These are phyloP conservation scores for Astropecten irregularis DNA, from an alignment of 53 echinoderm and acorn worm genomes.

Conservation along the genomic window DNA sequence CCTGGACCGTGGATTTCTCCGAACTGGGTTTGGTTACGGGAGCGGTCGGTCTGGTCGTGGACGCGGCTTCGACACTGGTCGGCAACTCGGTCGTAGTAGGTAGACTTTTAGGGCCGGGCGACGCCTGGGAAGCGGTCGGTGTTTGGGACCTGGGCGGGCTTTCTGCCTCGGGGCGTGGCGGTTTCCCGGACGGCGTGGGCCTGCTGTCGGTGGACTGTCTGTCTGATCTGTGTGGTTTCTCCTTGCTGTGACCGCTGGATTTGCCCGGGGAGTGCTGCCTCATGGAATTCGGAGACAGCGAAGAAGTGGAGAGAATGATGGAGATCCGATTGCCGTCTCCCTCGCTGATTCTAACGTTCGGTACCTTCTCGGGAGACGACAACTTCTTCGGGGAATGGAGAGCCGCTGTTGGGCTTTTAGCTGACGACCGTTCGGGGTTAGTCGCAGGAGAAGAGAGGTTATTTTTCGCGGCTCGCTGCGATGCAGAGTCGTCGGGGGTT, in stretches of 20 bases:
- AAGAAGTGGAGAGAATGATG: conserved; percentile 20
- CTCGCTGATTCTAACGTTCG: conserved; percentile 34
- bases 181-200: not conserved
- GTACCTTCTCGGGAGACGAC: not conserved
- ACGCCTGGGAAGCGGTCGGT: not conserved
- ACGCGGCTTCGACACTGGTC: not conserved
- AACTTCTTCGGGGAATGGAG: conserved; percentile 34
- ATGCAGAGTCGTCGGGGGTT: not conserved
- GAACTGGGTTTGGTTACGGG: not conserved
- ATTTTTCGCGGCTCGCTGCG: not conserved
- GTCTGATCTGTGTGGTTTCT: conserved; percentile 12
- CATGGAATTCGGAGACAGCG: conserved; percentile 12
- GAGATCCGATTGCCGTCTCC: conserved; percentile 33
- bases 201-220: not conserved
- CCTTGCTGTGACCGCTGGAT: not conserved
- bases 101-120: not conserved
- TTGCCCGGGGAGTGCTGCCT: conserved; percentile 6
- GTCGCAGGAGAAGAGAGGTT: not conserved
- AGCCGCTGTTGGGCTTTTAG: conserved; percentile 1
- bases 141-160: not conserved
- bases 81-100: not conserved
- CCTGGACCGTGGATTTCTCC: not conserved
- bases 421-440: not conserved
- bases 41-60: not conserved
- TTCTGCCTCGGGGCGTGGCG: not conserved